phyloP scores from a whole-genome alignment of 2,888 invertebrate genomes.

The Tupiocoris notatus region DNA sequence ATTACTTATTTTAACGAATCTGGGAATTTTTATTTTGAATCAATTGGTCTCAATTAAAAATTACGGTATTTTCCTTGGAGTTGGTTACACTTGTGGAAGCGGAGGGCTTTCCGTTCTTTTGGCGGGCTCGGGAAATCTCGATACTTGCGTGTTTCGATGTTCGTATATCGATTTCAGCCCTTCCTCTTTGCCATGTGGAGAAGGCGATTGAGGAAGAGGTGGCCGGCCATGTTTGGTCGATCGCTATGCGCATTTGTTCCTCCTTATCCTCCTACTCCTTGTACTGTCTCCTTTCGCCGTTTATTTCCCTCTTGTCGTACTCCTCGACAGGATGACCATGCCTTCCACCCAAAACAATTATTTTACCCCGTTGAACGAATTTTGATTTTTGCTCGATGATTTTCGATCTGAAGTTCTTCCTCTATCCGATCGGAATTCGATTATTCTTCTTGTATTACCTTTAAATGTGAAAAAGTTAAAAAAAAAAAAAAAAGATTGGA shows the following conservation, averaged over 20 bases:
- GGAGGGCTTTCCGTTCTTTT: not conserved
- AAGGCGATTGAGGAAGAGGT: not conserved
- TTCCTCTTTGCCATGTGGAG: not conserved
- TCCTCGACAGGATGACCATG: not conserved
- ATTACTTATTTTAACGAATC: too few relatives aligned
- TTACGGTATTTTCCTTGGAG: too few relatives aligned
- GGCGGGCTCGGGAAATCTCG: not conserved
- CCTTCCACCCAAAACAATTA: not conserved
- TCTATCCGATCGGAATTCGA: too few relatives aligned
- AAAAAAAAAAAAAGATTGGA: too few relatives aligned
- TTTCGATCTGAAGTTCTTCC: too few relatives aligned
- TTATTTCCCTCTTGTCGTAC: not conserved
- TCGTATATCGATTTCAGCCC: not conserved
- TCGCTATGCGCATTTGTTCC: constrained; percentile 46
- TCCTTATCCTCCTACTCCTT: constrained; percentile 1
- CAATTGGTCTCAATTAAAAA: too few relatives aligned
- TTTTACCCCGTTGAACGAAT: too few relatives aligned
- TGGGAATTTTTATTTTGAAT: too few relatives aligned
- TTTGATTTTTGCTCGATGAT: too few relatives aligned
- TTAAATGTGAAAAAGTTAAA: too few relatives aligned
- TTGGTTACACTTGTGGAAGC: too few relatives aligned
- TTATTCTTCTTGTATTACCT: too few relatives aligned
- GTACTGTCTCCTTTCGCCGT: not conserved
- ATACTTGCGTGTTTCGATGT: not conserved
- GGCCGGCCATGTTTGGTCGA: constrained; percentile 47